Percentiles rank a stretch among this genome's conserved stretches.
Evolutionary conservation across 2,797 vertebrate species (phyloP).

Genomic region (Syngnathus acus): DNA sequence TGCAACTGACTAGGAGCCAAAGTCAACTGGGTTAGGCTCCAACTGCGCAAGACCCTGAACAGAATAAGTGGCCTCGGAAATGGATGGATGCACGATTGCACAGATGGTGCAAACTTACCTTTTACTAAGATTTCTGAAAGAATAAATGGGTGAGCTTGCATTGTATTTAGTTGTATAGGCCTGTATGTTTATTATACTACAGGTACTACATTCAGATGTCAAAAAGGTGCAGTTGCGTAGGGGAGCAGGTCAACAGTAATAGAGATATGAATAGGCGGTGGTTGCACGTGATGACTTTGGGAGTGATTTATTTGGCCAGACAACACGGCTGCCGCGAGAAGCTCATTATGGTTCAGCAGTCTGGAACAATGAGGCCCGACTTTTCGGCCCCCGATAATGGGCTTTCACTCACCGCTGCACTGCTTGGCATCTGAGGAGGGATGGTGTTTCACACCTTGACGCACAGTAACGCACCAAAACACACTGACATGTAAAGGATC

Average conservation of each 20-base stretch:
- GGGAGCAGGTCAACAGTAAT: conserved; percentile 25
- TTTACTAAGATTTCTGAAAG: conserved; percentile 9
- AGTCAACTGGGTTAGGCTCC: neutral
- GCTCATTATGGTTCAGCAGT: conserved; percentile 70
- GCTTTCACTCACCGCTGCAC: conserved; percentile 63
- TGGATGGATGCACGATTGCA: neutral
- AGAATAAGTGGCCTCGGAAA: neutral
- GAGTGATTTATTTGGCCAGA: conserved; percentile 69
- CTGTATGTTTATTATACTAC: conserved; percentile 13
- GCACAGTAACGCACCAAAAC: conserved; percentile 10
- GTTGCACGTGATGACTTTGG: conserved; percentile 11
- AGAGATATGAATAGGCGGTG: conserved; percentile 29
- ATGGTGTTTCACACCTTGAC: conserved; percentile 22
- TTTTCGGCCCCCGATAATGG: conserved; percentile 61
- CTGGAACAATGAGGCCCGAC: conserved; percentile 54
- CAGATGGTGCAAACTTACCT: neutral
- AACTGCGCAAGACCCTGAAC: neutral
- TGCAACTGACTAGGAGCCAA: neutral
- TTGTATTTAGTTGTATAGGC: neutral
- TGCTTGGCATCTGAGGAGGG: conserved; percentile 47
- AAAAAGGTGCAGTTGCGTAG: conserved; percentile 9
- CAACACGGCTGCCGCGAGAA: conserved; percentile 64
- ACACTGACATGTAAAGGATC: conserved; percentile 7
- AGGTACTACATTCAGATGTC: conserved; percentile 28
- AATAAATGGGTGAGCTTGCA: conserved; percentile 2